These are phyloP conservation scores for Cherax destructor DNA, from an alignment of 1,140 invertebrate species.

Conservation along the genomic window DNA sequence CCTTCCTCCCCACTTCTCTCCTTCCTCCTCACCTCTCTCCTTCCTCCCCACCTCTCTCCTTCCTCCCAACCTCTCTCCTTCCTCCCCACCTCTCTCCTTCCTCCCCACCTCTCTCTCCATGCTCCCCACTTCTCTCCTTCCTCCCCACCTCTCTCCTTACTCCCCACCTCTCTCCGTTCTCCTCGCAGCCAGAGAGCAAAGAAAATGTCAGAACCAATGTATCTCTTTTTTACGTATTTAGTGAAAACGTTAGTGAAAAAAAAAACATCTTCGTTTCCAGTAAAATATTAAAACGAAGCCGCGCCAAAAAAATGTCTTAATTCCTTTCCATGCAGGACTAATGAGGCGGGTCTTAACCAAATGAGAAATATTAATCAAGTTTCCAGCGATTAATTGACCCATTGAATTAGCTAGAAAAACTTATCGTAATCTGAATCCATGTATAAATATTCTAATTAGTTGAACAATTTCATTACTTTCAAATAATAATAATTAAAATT, in stretches of 20 bases:
- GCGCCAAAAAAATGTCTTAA: background rate
- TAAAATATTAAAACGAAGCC: constrained; percentile 21
- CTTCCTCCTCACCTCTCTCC: background rate
- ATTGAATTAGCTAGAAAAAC: constrained; percentile 42
- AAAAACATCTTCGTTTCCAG: background rate
- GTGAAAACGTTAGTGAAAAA: background rate
- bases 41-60: background rate
- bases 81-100: background rate
- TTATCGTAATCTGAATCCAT: constrained; percentile 46
- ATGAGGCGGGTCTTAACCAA: constrained; percentile 47
- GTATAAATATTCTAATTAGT: constrained; percentile 50
- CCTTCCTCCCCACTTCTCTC: no score
- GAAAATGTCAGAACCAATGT: background rate
- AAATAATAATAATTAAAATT: background rate
- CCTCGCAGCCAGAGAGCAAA: no score
- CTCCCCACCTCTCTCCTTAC: background rate
- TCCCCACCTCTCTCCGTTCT: background rate
- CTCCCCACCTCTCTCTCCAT: background rate
- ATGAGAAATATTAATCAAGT: constrained; percentile 52
- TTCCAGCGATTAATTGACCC: constrained; percentile 47
- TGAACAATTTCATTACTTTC: constrained; percentile 40
- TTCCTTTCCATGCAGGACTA: constrained; percentile 32
- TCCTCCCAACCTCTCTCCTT: background rate
- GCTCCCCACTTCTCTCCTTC: background rate
- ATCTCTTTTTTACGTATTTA: background rate